These are phyloP conservation scores for Cosmorhoe ocellata DNA, from an alignment of 2,888 invertebrate species.

Conservation along the genomic window DNA sequence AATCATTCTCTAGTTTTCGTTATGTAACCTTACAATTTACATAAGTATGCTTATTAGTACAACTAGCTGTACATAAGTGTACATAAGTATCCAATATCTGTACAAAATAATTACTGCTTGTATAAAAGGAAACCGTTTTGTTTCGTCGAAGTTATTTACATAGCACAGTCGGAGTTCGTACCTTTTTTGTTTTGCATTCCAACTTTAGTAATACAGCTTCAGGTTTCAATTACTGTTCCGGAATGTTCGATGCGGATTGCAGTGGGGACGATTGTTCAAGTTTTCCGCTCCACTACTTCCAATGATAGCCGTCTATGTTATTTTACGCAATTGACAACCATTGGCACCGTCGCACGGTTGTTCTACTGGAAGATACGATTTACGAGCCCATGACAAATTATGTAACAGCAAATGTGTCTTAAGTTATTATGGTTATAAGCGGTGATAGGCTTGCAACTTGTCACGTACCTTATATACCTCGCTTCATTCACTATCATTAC, in stretches of 20 bases:
- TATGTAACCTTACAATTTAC: too few relatives aligned
- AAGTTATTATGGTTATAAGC: too few relatives aligned
- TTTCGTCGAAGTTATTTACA: conserved; percentile 9
- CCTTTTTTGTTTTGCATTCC: conserved; percentile 18
- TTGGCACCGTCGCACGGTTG: neutral
- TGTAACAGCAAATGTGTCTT: too few relatives aligned
- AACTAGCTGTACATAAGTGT: too few relatives aligned
- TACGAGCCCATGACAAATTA: too few relatives aligned
- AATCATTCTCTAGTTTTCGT: too few relatives aligned
- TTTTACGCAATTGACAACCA: neutral
- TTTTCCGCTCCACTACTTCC: neutral
- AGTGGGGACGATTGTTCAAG: conserved; percentile 6
- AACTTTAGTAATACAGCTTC: conserved; percentile 27
- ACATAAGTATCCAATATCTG: too few relatives aligned
- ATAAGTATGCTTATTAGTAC: too few relatives aligned
- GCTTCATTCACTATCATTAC: too few relatives aligned
- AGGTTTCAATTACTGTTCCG: conserved; percentile 34
- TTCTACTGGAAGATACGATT: too few relatives aligned
- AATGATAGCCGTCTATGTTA: neutral
- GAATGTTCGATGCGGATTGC: conserved; percentile 16
- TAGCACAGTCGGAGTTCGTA: conserved; percentile 16
- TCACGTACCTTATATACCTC: too few relatives aligned
- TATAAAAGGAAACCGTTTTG: conserved; percentile 2
- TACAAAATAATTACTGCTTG: neutral
- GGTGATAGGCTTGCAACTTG: too few relatives aligned